Percentiles rank a stretch among this genome's conserved stretches.
Conservation (phyloP, 1,140 invertebrate species). For the Laupala kohalensis region DNA sequence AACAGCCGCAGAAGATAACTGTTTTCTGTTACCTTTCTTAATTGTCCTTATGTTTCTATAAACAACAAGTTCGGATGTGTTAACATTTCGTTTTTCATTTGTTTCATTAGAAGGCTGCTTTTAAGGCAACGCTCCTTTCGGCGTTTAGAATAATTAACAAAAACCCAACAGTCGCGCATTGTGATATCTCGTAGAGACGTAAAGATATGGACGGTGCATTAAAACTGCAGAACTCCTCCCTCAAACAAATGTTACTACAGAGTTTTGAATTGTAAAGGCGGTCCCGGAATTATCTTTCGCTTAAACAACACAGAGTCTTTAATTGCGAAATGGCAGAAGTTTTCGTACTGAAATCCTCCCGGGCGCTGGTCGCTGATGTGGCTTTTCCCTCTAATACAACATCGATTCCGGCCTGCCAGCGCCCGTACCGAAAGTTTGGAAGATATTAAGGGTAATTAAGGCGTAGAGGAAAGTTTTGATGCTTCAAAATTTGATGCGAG, state of each 20-base stretch:
- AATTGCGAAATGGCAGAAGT: not conserved
- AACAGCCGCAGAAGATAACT: not conserved
- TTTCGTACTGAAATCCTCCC: not conserved
- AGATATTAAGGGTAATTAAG: not conserved
- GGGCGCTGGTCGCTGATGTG: not conserved
- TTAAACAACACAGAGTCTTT: not conserved
- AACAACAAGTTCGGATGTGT: not conserved
- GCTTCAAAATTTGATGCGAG: not conserved
- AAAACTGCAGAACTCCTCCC: not conserved
- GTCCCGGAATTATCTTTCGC: not conserved
- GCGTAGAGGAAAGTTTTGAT: not conserved
- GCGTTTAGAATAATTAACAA: not conserved
- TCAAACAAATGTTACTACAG: not conserved
- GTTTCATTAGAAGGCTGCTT: not conserved
- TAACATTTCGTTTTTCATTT: not conserved
- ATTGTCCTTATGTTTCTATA: not conserved
- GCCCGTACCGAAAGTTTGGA: not conserved
- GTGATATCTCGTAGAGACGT: not conserved
- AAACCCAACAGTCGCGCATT: not conserved
- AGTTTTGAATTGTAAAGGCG: not conserved
- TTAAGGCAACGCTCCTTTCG: not conserved
- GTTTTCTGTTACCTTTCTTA: not conserved
- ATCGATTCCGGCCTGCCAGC: not conserved
- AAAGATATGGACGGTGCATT: not conserved
- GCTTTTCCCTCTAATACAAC: not conserved